phyloP scores from a whole-genome alignment of 2,888 invertebrate genomes.

The Tolmerus cingulatus region DNA sequence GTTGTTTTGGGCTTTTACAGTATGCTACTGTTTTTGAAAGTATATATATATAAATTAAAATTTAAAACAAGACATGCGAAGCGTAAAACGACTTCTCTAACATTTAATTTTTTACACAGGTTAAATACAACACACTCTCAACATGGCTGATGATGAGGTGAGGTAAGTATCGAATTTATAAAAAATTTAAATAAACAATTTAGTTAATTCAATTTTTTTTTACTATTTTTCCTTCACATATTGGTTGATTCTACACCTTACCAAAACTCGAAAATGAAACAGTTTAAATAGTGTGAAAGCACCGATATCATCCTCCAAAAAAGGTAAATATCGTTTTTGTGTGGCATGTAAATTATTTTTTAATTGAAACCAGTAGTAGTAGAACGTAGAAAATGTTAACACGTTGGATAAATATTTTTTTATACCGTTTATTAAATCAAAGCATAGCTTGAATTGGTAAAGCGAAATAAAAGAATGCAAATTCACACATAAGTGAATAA shows the following conservation, averaged over 20 bases:
- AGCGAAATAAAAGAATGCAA: not conserved
- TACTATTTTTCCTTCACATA: not conserved
- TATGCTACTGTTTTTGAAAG: not conserved
- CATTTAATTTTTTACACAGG: not conserved
- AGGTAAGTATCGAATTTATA: constrained; percentile 72
- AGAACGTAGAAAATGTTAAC: not conserved
- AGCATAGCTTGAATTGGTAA: not conserved
- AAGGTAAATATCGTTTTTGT: constrained; percentile 4
- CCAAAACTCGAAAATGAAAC: not conserved
- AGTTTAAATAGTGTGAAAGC: not conserved
- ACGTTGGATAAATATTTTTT: not conserved
- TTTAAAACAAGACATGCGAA: no score
- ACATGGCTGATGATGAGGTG: constrained; percentile 95
- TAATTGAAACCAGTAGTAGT: not conserved
- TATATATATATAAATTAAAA: no score
- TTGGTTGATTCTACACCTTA: not conserved
- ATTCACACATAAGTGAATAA: constrained; percentile 33
- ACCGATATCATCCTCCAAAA: not conserved
- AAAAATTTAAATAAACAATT: not conserved
- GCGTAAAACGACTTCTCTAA: no score
- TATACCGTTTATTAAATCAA: not conserved
- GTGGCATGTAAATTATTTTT: not conserved
- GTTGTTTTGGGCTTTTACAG: no score
- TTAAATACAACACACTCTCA: constrained; percentile 60
- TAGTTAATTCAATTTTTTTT: not conserved